These are phyloP conservation scores for Sebastes iracundus DNA, from an alignment of 2,797 vertebrate species.

Conservation along the genomic window DNA sequence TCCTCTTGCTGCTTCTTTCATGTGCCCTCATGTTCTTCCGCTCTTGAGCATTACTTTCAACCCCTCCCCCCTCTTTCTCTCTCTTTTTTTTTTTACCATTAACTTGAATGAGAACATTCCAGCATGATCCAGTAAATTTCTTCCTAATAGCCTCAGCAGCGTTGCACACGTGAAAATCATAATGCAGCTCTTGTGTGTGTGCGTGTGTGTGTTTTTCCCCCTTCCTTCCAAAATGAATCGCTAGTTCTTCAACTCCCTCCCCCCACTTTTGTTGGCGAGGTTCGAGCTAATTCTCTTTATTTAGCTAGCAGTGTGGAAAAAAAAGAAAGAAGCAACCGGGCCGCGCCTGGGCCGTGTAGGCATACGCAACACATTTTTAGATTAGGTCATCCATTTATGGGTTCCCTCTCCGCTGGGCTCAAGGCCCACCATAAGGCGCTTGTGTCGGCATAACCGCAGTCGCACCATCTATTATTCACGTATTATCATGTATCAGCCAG, in stretches of 20 bases:
- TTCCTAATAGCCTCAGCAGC: slow-evolving; percentile 70
- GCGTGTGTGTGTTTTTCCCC: slow-evolving; percentile 32
- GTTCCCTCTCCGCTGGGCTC: slow-evolving; percentile 57
- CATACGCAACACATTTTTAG: slow-evolving; percentile 73
- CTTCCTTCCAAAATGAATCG: slow-evolving; percentile 71
- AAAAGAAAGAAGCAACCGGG: slow-evolving; percentile 23
- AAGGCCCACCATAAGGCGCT: slow-evolving; percentile 62
- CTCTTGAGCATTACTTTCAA: slow-evolving; percentile 67
- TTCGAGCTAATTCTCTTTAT: slow-evolving; percentile 81
- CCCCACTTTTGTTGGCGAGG: slow-evolving; percentile 68
- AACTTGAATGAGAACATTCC: slow-evolving; percentile 81
- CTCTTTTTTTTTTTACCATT: slow-evolving; percentile 39
- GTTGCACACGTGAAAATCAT: slow-evolving; percentile 77
- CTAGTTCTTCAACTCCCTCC: slow-evolving; percentile 83
- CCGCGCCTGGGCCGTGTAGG: slow-evolving; percentile 50
- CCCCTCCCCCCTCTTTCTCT: slow-evolving; percentile 53
- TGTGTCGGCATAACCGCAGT: slow-evolving; percentile 70
- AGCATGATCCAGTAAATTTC: slow-evolving; percentile 74
- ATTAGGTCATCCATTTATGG: slow-evolving; percentile 79
- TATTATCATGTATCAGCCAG: slow-evolving; percentile 78
- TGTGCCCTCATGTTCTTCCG: slow-evolving; percentile 60
- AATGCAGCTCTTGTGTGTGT: slow-evolving; percentile 64
- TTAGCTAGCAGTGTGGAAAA: slow-evolving; percentile 55
- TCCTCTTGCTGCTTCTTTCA: slow-evolving; percentile 45
- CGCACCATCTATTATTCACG: slow-evolving; percentile 83